Evolutionary conservation across 2,888 invertebrate genomes (phyloP).

Genomic region (Cantharis nigra): DNA sequence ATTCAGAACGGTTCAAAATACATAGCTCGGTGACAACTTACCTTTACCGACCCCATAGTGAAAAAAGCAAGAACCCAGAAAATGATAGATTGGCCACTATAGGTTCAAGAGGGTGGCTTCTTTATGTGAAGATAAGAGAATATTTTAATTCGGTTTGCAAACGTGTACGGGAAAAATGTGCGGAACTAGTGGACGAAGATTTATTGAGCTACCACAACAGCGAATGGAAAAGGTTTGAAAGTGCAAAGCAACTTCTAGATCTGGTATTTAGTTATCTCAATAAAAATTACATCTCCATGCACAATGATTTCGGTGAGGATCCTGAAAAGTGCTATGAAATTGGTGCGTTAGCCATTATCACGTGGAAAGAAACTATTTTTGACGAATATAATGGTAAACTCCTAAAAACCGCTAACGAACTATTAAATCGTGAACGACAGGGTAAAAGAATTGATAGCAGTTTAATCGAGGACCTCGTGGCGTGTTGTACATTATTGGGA

Average conservation of each 20-base stretch:
- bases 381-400: neutral
- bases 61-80: neutral
- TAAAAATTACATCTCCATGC: neutral
- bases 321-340: neutral
- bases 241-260: neutral
- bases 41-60: neutral
- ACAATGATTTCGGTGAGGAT: neutral
- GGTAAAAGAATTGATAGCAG: neutral
- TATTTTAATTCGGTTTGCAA: neutral
- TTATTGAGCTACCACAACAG: neutral
- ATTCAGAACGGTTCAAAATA: too few species aligned
- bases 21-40: neutral
- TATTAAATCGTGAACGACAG: neutral
- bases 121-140: neutral
- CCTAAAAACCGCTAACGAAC: neutral
- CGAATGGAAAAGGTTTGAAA: neutral
- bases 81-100: fast-evolving
- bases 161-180: neutral
- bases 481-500: neutral
- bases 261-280: neutral
- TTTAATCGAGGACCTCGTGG: neutral
- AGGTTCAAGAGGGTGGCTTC: too few species aligned
- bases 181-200: neutral
- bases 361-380: neutral
- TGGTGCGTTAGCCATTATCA: too few species aligned